Evolutionary conservation across 2,797 vertebrate species (phyloP).

Genomic region (Semotilus atromaculatus): DNA sequence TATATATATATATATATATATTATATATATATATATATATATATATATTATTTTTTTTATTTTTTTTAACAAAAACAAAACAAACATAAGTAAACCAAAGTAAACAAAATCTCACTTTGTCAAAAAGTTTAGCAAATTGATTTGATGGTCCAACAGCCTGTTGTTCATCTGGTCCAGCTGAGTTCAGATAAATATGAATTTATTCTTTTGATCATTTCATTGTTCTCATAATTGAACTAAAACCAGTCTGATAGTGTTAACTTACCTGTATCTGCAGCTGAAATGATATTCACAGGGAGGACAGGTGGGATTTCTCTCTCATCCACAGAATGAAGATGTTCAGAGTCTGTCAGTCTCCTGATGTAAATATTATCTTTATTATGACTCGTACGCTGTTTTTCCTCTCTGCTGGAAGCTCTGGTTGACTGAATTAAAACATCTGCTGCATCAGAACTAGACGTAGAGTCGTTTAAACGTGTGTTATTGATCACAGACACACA

Average conservation of each 20-base stretch:
- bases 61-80: too few species aligned
- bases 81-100: background rate
- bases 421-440: constrained; percentile 74
- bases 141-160: background rate
- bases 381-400: background rate
- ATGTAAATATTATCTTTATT: constrained; percentile 60
- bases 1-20: too few species aligned
- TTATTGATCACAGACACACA: constrained; percentile 8
- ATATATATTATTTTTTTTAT: too few species aligned
- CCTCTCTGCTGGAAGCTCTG: constrained; percentile 11
- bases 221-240: rapidly evolving
- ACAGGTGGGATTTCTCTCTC: constrained; percentile 53
- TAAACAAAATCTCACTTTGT: constrained; percentile 1
- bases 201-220: background rate
- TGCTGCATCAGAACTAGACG: constrained; percentile 67
- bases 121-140: constrained; percentile 2
- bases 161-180: constrained; percentile 20
- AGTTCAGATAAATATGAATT: background rate
- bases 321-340: constrained; percentile 43
- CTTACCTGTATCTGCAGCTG: background rate
- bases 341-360: constrained; percentile 66
- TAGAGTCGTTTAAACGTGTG: constrained; percentile 59
- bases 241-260: background rate
- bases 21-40: too few species aligned
- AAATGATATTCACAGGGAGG: constrained; percentile 51